Base-by-base conservation (phyloP, 92 coral and sea anemone species). In the Anthopleura xanthogrammica region DNA sequence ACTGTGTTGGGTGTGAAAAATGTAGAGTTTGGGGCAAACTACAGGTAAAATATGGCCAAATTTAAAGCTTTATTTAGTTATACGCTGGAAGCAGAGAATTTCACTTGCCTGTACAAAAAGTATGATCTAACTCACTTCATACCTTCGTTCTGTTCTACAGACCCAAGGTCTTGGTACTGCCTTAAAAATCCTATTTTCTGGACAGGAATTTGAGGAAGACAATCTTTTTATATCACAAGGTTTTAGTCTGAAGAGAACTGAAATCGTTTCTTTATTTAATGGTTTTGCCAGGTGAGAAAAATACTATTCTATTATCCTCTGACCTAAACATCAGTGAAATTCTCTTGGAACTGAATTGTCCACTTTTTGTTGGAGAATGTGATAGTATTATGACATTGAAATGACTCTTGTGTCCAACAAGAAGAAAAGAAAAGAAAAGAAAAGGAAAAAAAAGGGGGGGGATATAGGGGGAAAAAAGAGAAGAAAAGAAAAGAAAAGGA, bases 91-190 rank as follows among this genome's bases (percentile, higher is more conserved):
- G 50, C 50, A 46, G 50, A 46, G 9, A 46, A 46, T 2, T 46
- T 46, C 7, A 46, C 50, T 5, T 46, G 2, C 50, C 50, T 46
- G 50, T 2, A 46, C 50, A 46, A 46, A 46, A 29, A 2, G 50
- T 6, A 46, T 46, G 50, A 54, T 54, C 58, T 54, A 11, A 54
- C 3, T 54, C 11, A 50, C 7, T 11, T 50, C 14, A 2, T 6
- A 14, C 58, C 58, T 8, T 54, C 52, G 12, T 79, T 72, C 46
- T 66, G 23, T 16, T 82, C n/a, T 46, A 68, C 82, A 96, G 99
- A 95, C 93, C 17, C 98, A 94, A 83, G 99, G 99, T 16, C 92
- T 96, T 58, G 99, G 99, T n/a, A 96, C 99, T 2, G 99, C 99
- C 1, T 79, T 96, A 17, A 96, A 96, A 82, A 92, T 96, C 74